Conservation (phyloP, 2,888 invertebrate species). For the Meandrusa payeni region DNA sequence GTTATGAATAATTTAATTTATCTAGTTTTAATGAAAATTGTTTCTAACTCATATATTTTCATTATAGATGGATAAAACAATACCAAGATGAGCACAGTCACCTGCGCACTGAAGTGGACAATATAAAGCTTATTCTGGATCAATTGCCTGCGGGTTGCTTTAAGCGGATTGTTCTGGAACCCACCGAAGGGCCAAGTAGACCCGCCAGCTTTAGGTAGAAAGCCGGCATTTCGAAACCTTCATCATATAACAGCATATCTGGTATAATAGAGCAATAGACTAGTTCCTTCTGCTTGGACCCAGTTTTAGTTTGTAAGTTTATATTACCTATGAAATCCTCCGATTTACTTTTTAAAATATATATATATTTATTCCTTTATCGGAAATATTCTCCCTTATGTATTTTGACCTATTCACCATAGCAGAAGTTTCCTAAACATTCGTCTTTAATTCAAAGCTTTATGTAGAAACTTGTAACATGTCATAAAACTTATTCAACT, state of each 20-base stretch:
- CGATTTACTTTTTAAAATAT: not conserved
- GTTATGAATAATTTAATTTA: too few relatives aligned
- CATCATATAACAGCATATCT: not conserved
- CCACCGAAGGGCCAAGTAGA: constrained; percentile 68
- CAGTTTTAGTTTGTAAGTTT: constrained; percentile 20
- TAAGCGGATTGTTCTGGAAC: constrained; percentile 88
- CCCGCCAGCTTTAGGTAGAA: constrained; percentile 49
- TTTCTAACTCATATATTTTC: constrained; percentile 3
- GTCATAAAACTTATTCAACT: too few relatives aligned
- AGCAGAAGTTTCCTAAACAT: too few relatives aligned
- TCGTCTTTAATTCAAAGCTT: too few relatives aligned
- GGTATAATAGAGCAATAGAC: not conserved
- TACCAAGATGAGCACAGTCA: constrained; percentile 88
- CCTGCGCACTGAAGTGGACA: constrained; percentile 88
- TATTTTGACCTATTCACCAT: too few relatives aligned
- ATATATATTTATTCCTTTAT: not conserved
- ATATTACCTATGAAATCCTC: constrained; percentile 3
- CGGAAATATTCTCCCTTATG: too few relatives aligned
- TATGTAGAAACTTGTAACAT: too few relatives aligned
- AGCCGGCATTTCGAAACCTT: not conserved
- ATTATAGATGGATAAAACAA: constrained; percentile 86
- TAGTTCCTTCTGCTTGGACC: not conserved
- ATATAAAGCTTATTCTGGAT: constrained; percentile 89
- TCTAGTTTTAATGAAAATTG: too few relatives aligned
- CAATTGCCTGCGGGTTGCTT: constrained; percentile 91